Conservation (phyloP, 2,888 invertebrate genomes). For the Rhamphomyia laevipes region DNA sequence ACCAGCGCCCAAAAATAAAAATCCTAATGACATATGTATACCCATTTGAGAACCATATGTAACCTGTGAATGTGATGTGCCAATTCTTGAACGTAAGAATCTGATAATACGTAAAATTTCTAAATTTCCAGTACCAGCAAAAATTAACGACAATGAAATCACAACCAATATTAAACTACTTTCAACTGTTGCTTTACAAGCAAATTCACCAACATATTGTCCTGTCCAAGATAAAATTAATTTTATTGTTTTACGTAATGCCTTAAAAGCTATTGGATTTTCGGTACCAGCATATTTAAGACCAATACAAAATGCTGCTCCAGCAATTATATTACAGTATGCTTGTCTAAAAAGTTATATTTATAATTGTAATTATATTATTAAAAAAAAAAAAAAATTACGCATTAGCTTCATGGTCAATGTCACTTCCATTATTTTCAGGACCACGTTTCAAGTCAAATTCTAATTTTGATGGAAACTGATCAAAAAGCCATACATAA, state of each 20-base stretch:
- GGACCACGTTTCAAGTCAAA: conserved; percentile 70
- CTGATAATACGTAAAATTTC: conserved; percentile 71
- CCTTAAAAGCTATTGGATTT: conserved; percentile 65
- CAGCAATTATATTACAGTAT: conserved; percentile 91
- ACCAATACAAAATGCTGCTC: conserved; percentile 88
- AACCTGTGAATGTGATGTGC: conserved; percentile 55
- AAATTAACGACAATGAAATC: conserved; percentile 60
- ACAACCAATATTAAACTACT: conserved; percentile 75
- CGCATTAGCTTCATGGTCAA: conserved; percentile 92
- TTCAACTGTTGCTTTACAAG: conserved; percentile 83
- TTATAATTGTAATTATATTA: neutral
- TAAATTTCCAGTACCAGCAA: conserved; percentile 89
- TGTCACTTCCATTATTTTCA: conserved; percentile 46
- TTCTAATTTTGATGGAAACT: conserved; percentile 64
- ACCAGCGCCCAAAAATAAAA: conserved; percentile 89
- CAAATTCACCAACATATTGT: conserved; percentile 71
- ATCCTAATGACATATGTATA: conserved; percentile 87
- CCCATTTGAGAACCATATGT: conserved; percentile 90
- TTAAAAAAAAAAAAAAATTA: conserved; percentile 34
- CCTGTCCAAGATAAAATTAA: conserved; percentile 38
- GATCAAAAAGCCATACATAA: conserved; percentile 70
- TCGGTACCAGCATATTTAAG: conserved; percentile 90
- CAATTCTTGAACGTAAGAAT: conserved; percentile 69
- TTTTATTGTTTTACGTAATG: conserved; percentile 41
- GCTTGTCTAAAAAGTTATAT: conserved; percentile 61